A percentile compares a stretch with the other conserved stretches of the same genome.
These are phyloP conservation scores for Synergus umbraculus DNA, from an alignment of 2,888 invertebrate genomes.

Conservation along the genomic window DNA sequence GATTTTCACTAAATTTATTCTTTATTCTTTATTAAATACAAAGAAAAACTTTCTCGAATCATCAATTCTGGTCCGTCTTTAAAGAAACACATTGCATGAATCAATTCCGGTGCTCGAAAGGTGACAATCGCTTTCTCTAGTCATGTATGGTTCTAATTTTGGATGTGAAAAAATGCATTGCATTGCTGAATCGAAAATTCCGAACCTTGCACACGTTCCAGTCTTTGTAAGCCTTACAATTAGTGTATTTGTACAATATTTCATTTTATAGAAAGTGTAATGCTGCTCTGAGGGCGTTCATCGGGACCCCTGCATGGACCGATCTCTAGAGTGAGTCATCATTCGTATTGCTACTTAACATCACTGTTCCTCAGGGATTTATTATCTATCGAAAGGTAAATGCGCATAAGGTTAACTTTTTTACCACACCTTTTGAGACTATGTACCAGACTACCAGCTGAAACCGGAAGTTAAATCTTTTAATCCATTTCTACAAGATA, in stretches of 20 bases:
- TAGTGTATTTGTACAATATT: conserved; percentile 48
- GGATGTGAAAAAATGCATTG: conserved; percentile 12
- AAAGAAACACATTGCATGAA: neutral
- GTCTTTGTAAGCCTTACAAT: too few species aligned
- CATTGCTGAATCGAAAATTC: conserved; percentile 15
- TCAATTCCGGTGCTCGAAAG: neutral
- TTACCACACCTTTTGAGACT: conserved; percentile 57
- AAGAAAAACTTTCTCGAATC: neutral
- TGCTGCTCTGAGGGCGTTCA: conserved; percentile 52
- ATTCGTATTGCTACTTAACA: conserved; percentile 2
- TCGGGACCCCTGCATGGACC: conserved; percentile 66
- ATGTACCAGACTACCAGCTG: conserved; percentile 58
- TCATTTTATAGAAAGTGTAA: conserved; percentile 55
- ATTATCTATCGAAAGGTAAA: conserved; percentile 5
- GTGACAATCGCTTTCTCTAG: neutral
- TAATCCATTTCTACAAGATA: conserved; percentile 64
- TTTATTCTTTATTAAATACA: neutral
- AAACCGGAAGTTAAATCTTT: conserved; percentile 66
- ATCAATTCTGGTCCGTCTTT: neutral
- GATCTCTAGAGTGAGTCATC: conserved; percentile 68
- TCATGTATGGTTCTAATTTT: conserved; percentile 12
- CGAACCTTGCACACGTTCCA: neutral
- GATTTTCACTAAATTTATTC: conserved; percentile 38
- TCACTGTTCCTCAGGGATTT: neutral
- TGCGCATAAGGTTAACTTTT: neutral